Conservation (phyloP, 2,113 vertebrate genomes). For the Pongo abelii region DNA sequence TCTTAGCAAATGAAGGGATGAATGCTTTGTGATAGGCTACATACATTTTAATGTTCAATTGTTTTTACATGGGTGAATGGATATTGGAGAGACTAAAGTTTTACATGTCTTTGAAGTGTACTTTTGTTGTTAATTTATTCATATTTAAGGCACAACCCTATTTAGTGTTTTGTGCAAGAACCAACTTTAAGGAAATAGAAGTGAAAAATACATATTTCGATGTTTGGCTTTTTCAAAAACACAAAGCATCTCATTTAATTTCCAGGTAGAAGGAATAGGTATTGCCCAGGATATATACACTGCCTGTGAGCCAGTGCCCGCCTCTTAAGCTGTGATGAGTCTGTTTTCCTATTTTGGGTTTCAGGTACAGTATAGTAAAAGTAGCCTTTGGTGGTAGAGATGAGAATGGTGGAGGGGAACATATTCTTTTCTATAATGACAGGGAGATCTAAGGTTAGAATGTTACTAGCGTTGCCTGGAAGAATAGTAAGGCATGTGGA, state of each 20-base stretch:
- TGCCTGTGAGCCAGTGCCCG: neutral
- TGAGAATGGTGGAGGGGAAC: neutral
- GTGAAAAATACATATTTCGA: neutral
- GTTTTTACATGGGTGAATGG: neutral
- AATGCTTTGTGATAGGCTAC: neutral
- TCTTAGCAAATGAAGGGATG: neutral
- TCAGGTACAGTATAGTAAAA: neutral
- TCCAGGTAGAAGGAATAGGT: neutral
- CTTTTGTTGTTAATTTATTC: neutral
- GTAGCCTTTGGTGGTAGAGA: neutral
- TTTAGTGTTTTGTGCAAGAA: neutral
- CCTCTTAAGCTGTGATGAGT: neutral
- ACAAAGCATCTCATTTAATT: neutral
- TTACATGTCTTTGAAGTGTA: neutral
- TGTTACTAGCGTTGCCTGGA: neutral
- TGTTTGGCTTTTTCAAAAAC: neutral
- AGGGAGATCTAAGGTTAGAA: neutral
- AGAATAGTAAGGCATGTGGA: neutral
- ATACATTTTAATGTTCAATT: neutral
- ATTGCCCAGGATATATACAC: neutral
- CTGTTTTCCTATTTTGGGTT: neutral
- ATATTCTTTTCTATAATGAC: neutral
- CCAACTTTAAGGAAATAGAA: slow-evolving; percentile 27
- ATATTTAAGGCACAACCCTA: neutral
- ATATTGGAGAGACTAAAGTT: neutral